phyloP scores from a whole-genome alignment of 2,797 vertebrate species.

The Etheostoma nigrum region DNA sequence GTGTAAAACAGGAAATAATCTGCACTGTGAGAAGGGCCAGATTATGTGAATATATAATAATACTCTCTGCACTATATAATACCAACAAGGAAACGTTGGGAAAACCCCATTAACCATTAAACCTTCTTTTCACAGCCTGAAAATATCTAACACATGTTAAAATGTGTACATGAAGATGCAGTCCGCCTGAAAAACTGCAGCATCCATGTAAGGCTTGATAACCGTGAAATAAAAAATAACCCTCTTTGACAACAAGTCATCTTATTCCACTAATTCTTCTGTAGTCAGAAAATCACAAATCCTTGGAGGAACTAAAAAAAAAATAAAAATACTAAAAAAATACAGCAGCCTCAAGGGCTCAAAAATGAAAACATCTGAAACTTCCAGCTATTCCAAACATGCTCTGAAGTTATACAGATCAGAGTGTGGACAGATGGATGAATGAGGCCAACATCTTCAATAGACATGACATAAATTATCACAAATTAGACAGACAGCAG shows the following conservation, averaged over 20 bases:
- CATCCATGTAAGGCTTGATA: constrained; percentile 10
- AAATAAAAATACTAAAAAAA: neutral
- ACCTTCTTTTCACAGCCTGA: constrained; percentile 19
- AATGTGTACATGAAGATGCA: constrained; percentile 29
- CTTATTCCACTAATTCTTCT: constrained; percentile 31
- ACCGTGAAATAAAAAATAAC: constrained; percentile 18
- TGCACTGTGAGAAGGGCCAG: constrained; percentile 16
- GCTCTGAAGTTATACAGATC: neutral
- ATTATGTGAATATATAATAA: neutral
- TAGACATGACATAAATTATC: constrained; percentile 21
- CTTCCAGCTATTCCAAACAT: neutral
- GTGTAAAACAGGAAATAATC: constrained; percentile 9
- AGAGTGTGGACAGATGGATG: constrained; percentile 21
- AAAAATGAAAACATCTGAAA: constrained; percentile 17
- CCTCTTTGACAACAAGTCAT: constrained; percentile 41
- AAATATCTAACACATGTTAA: constrained; percentile 18
- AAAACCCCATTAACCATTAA: neutral
- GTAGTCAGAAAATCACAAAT: constrained; percentile 13
- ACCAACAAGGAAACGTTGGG: neutral
- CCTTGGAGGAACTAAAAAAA: neutral
- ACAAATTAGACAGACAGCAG: constrained; percentile 53
- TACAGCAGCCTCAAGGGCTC: neutral
- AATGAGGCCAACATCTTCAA: constrained; percentile 32
- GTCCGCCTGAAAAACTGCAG: constrained; percentile 25
- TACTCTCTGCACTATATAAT: neutral